Evolutionary conservation across 1,140 invertebrate species (phyloP).

Genomic region (Dendrolimus kikuchii): DNA sequence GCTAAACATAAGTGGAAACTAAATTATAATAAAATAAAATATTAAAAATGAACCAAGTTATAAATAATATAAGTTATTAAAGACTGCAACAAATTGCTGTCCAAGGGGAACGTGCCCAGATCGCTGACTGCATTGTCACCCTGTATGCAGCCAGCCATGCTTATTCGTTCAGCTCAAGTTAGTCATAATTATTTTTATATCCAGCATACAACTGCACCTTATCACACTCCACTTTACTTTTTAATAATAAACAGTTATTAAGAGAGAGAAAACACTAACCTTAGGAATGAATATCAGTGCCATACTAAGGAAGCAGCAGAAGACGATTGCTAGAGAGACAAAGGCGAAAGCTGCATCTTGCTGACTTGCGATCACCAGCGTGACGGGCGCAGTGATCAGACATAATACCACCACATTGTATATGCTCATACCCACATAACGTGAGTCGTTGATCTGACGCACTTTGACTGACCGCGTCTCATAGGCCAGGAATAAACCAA

Average conservation of each 20-base stretch:
- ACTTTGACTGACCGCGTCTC: slow-evolving; percentile 98
- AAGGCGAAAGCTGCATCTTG: slow-evolving; percentile 98
- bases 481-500: slow-evolving; percentile 97
- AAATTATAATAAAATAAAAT: too few relatives aligned
- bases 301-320: slow-evolving; percentile 98
- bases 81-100: too few relatives aligned
- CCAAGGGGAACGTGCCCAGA: too few relatives aligned
- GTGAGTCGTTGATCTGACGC: slow-evolving; percentile 94
- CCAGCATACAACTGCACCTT: too few relatives aligned
- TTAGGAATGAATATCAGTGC: slow-evolving; percentile 97
- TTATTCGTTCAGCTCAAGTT: too few relatives aligned
- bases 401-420: slow-evolving; percentile 99
- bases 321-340: slow-evolving; percentile 94
- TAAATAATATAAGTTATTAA: too few relatives aligned
- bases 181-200: too few relatives aligned
- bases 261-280: slow-evolving; percentile 72
- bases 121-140: too few relatives aligned
- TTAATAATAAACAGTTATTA: not conserved
- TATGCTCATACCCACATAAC: slow-evolving; percentile 99
- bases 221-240: too few relatives aligned
- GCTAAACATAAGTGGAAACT: too few relatives aligned
- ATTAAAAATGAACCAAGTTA: too few relatives aligned
- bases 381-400: slow-evolving; percentile 97
- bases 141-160: too few relatives aligned
- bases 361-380: slow-evolving; percentile 96